Evolutionary conservation across 2,797 vertebrate species (phyloP), one percentile per base, ranked within the genome.

Genomic region (Adrianichthys oophorus): DNA sequence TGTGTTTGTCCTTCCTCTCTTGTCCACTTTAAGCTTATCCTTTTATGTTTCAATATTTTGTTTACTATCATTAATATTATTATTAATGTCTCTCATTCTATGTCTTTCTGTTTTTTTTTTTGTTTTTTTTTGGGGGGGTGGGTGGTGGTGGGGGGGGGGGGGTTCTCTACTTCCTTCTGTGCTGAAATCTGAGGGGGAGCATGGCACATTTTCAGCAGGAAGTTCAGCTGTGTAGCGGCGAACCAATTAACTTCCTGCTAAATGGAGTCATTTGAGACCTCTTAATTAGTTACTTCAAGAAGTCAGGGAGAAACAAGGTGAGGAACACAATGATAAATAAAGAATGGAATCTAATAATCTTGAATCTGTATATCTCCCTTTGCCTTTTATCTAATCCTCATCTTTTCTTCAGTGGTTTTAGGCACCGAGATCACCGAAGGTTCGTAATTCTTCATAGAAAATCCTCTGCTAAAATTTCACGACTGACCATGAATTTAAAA

Each of bases 231-330:
- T 91, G 91, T 93, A 92, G 92, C 92, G 93, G 91, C 91, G 95
- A 94, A 95, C 90, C 93, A 95, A 96, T 96, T 96, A 97, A 90
- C 92, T 95, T 91, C 88, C 88, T 88, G 95, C 91, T 87, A 92
- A 92, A 93, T 93, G 75, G 95, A 95, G 89, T 91, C 86, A 80
- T 91, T 87, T 78, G 90, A 93, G 93, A 91, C 85, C 87, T 92
- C 89, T 95, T 93, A 92, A 93, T 92, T 89, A 91, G 82, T 90
- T 91, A 92, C 84, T 71, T 55, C 32, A 56, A 64, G 62, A 85
- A 63, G 71, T 77, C 66, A 59, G 62, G 56, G 65, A 55, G 74
- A 62, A 29, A 60, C 61, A 51, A 52, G 60, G 52, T 57, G 56
- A 51, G 49, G 72, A 62, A 85, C 72, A 89, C 32, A 37, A 37